Evolutionary conservation across 2,888 invertebrate species (phyloP).

Genomic region (Philhelius pedissequus): DNA sequence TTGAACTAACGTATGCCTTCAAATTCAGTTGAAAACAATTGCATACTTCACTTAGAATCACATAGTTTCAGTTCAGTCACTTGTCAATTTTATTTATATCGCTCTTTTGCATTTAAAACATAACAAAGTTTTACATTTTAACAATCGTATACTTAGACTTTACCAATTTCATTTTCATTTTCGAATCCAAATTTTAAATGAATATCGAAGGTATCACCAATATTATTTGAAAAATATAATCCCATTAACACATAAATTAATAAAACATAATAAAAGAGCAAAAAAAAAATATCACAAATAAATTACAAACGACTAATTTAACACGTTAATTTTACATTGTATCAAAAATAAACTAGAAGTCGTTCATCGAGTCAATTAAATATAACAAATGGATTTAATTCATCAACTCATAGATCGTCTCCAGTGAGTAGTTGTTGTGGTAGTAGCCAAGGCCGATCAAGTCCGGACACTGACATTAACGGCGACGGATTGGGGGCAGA

Average conservation of each 20-base stretch:
- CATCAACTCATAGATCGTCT: conserved; percentile 79
- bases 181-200: neutral
- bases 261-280: conserved; percentile 76
- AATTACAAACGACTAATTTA: conserved; percentile 58
- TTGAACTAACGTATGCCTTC: no score
- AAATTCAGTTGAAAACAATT: no score
- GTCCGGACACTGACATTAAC: conserved; percentile 77
- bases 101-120: neutral
- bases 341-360: conserved; percentile 75
- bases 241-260: conserved; percentile 48
- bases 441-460: conserved; percentile 79
- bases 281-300: conserved; percentile 70
- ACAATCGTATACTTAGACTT: conserved; percentile 20
- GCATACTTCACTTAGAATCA: neutral
- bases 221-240: conserved; percentile 35
- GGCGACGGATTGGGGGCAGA: conserved; percentile 73
- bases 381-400: conserved; percentile 78
- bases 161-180: conserved; percentile 46
- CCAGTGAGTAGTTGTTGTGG: conserved; percentile 80
- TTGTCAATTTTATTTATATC: neutral
- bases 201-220: conserved; percentile 66
- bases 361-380: conserved; percentile 79
- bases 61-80: neutral
- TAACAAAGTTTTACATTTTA: neutral
- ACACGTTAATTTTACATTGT: conserved; percentile 65